Conservation (phyloP, 2,888 invertebrate genomes). For the Linyphia triangularis region DNA sequence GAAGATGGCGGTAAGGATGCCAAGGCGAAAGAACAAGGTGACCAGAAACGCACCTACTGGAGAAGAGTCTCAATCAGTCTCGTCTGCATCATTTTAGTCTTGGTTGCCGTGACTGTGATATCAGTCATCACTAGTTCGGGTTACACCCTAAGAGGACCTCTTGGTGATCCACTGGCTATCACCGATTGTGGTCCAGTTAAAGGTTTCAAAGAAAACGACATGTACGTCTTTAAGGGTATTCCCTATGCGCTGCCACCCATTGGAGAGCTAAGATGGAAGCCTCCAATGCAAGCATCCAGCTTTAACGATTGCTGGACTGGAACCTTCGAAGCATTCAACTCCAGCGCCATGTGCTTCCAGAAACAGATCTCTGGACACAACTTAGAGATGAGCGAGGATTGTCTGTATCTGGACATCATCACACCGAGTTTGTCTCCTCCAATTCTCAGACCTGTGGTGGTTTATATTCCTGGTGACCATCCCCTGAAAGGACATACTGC, state of each 20-base stretch:
- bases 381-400: constrained; percentile 83
- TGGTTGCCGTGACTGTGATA: constrained; percentile 52
- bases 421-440: constrained; percentile 82
- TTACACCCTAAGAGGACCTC: constrained; percentile 13
- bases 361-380: constrained; percentile 78
- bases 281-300: constrained; percentile 77
- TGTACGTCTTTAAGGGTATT: constrained; percentile 87
- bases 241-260: constrained; percentile 85
- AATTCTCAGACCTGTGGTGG: constrained; percentile 75
- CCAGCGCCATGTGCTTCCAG: constrained; percentile 84
- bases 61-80: constrained; percentile 49
- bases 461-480: constrained; percentile 76
- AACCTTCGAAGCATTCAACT: constrained; percentile 83
- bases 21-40: constrained; percentile 5
- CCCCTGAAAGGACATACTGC: constrained; percentile 75
- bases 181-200: constrained; percentile 76
- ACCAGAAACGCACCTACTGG: constrained; percentile 35
- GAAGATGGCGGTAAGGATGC: constrained; percentile 37
- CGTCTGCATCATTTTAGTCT: constrained; percentile 42
- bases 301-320: constrained; percentile 80
- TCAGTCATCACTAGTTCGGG: constrained; percentile 49
- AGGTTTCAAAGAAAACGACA: constrained; percentile 75
- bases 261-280: constrained; percentile 84
- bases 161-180: constrained; percentile 56
- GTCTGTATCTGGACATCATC: constrained; percentile 87